Evolutionary conservation across 2,113 vertebrate species (phyloP).

Genomic region (Felis chaus): DNA sequence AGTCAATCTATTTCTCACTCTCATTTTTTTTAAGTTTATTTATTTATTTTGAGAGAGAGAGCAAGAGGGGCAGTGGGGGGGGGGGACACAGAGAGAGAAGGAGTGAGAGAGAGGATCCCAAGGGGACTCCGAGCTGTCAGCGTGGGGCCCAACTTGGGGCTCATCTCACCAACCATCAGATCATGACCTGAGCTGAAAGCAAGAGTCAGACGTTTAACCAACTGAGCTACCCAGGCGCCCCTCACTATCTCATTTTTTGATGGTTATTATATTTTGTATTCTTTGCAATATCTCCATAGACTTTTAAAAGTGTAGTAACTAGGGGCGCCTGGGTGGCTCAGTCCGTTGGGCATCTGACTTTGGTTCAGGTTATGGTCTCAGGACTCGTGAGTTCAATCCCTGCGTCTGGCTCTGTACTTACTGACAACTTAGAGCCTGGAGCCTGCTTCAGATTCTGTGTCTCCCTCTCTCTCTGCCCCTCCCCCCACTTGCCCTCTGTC

Average conservation of each 20-base stretch:
- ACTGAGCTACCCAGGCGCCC: neutral
- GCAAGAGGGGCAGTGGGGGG: too few species aligned
- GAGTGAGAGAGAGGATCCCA: neutral
- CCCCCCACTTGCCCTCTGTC: neutral
- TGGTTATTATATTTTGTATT: neutral
- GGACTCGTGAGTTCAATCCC: too few species aligned
- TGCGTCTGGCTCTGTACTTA: too few species aligned
- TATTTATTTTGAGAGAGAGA: neutral
- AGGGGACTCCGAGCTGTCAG: neutral
- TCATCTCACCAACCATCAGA: neutral
- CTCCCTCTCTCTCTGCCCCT: neutral
- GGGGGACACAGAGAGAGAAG: neutral
- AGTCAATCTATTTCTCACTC: neutral
- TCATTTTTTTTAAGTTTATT: neutral
- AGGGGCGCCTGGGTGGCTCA: too few species aligned
- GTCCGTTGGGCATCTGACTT: too few species aligned
- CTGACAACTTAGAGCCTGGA: too few species aligned
- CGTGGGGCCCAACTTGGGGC: too few species aligned
- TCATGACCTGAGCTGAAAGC: neutral
- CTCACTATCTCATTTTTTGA: neutral
- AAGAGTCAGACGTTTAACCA: neutral
- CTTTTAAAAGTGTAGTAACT: too few species aligned
- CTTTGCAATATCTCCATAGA: neutral
- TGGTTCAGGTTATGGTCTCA: too few species aligned
- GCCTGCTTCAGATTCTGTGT: too few species aligned